Percentiles rank a stretch among this genome's conserved stretches.
phyloP scores from a whole-genome alignment of 2,113 vertebrate genomes.

The Terrapene triunguis region DNA sequence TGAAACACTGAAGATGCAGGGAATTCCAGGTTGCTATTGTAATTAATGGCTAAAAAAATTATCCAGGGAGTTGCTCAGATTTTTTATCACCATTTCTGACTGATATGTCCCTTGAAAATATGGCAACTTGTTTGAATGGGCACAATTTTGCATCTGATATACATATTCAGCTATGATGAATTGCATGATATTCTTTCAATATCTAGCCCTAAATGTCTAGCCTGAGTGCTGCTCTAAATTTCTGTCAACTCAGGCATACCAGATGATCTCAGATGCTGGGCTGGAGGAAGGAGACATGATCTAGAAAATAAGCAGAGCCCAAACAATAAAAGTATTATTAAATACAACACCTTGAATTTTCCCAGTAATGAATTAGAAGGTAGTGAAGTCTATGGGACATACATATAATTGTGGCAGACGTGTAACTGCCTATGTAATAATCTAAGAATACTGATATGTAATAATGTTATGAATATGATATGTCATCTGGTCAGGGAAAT shows the following conservation, averaged over 20 bases:
- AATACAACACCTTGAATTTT: background rate
- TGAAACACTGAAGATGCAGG: background rate
- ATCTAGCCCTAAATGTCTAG: rapidly evolving
- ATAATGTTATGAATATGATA: background rate
- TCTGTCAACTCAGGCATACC: background rate
- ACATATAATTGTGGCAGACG: background rate
- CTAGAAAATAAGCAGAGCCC: background rate
- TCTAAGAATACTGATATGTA: background rate
- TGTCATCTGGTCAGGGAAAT: background rate
- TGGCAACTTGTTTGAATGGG: background rate
- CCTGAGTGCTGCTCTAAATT: background rate
- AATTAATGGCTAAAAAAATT: background rate
- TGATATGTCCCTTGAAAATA: background rate
- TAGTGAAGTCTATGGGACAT: background rate
- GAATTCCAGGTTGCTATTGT: background rate
- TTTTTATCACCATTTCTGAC: slow-evolving; percentile 2
- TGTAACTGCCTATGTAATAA: background rate
- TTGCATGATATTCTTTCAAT: background rate
- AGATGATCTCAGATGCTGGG: background rate
- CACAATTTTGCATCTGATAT: background rate
- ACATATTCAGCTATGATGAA: background rate
- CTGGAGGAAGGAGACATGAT: background rate
- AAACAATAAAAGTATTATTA: background rate
- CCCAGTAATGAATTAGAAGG: background rate
- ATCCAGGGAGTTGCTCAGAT: background rate